phyloP scores from a whole-genome alignment of 2,888 invertebrate species.

The Pediacus dermestoides region DNA sequence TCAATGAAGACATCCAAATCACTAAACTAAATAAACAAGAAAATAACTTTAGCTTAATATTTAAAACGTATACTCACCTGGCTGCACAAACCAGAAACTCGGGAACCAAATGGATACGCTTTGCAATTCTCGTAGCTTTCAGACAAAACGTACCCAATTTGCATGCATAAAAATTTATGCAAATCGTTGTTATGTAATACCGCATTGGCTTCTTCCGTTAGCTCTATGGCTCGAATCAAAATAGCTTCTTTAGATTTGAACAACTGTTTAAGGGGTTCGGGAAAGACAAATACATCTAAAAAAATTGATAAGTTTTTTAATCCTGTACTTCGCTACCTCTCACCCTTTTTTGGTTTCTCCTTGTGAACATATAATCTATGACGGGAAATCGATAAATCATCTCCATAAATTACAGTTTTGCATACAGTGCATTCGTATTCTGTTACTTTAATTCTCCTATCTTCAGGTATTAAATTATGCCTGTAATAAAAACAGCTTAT shows the following conservation, averaged over 20 bases:
- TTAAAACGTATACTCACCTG: conserved; percentile 27
- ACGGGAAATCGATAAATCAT: conserved; percentile 36
- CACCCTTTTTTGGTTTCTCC: too few species aligned
- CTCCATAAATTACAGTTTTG: conserved; percentile 39
- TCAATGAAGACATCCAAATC: conserved; percentile 58
- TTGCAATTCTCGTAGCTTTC: conserved; percentile 41
- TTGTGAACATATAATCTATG: too few species aligned
- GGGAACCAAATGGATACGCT: conserved; percentile 60
- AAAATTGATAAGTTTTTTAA: conserved; percentile 9
- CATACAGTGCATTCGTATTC: conserved; percentile 45
- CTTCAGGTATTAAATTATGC: conserved; percentile 30
- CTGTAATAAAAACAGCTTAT: too few species aligned
- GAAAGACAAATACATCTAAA: conserved; percentile 32
- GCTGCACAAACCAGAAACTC: conserved; percentile 54
- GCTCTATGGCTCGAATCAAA: conserved; percentile 20
- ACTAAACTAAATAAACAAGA: conserved; percentile 43
- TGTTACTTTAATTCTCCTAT: conserved; percentile 27
- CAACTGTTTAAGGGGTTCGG: conserved; percentile 29
- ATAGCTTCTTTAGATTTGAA: conserved; percentile 31
- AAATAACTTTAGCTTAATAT: not conserved
- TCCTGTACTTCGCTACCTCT: too few species aligned
- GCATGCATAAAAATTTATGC: conserved; percentile 34
- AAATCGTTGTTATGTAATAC: conserved; percentile 29
- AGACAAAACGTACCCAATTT: conserved; percentile 35
- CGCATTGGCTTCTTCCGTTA: conserved; percentile 34